phyloP scores from a whole-genome alignment of 2,888 invertebrate species.

The Caenorhabditis doughertyi region DNA sequence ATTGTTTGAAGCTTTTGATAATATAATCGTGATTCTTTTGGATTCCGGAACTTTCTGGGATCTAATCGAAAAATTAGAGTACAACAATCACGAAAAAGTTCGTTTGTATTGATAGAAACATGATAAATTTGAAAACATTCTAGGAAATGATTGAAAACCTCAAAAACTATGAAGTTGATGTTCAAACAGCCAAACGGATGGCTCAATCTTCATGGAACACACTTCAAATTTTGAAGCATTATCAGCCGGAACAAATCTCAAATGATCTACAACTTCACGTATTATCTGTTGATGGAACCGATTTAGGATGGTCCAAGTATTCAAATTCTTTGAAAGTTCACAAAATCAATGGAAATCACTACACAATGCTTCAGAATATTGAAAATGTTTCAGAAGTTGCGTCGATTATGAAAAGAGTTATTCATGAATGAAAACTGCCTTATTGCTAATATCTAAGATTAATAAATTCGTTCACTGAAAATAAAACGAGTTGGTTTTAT shows the following conservation, averaged over 20 bases:
- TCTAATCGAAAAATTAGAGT: conserved; percentile 27
- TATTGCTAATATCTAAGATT: no score
- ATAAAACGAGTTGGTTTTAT: no score
- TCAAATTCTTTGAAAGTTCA: conserved; percentile 12
- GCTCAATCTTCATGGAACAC: conserved; percentile 47
- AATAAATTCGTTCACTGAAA: no score
- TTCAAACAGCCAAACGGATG: not conserved
- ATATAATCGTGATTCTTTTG: conserved; percentile 20
- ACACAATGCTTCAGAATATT: conserved; percentile 51
- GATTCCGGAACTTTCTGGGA: conserved; percentile 63
- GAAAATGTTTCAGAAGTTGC: conserved; percentile 16
- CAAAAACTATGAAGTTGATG: conserved; percentile 34
- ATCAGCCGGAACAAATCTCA: not conserved
- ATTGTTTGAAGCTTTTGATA: not conserved
- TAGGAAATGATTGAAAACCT: conserved; percentile 51
- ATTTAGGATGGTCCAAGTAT: conserved; percentile 68
- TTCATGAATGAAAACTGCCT: not conserved
- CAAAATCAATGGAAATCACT: conserved; percentile 55
- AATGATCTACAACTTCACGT: conserved; percentile 16
- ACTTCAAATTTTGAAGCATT: conserved; percentile 51
- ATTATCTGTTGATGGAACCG: conserved; percentile 67
- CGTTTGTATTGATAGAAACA: no score
- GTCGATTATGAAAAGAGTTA: not conserved
- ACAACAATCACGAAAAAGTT: conserved; percentile 47
- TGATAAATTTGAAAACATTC: no score